A percentile compares a stretch with the other conserved stretches of the same genome.
These are phyloP conservation scores for Vannuccia rotundouncinata DNA, from an alignment of 2,888 invertebrate genomes.

Conservation along the genomic window DNA sequence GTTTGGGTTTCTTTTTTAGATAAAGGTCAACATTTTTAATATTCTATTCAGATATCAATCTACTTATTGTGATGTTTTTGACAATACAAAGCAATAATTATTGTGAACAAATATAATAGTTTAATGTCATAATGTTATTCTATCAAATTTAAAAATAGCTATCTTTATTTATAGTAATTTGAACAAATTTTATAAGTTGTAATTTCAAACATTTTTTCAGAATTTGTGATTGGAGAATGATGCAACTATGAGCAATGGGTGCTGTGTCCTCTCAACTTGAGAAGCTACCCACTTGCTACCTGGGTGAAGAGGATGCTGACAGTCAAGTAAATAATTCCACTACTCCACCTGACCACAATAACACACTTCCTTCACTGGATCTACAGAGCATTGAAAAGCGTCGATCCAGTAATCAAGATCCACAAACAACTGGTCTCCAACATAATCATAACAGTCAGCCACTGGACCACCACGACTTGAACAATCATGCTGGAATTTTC, in stretches of 20 bases:
- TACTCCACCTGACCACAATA: neutral
- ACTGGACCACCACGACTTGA: neutral
- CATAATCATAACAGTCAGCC: neutral
- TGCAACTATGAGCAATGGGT: neutral
- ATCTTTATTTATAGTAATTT: too few relatives aligned
- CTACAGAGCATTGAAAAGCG: slow-evolving; percentile 7
- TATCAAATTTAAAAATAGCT: too few relatives aligned
- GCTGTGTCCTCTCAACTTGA: neutral
- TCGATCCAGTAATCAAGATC: neutral
- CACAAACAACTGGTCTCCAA: neutral
- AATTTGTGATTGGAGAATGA: neutral
- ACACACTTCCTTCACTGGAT: too few relatives aligned
- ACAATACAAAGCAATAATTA: too few relatives aligned
- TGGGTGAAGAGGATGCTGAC: slow-evolving; percentile 1
- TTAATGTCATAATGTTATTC: too few relatives aligned
- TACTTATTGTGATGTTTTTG: too few relatives aligned
- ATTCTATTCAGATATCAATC: too few relatives aligned
- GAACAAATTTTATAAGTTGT: too few relatives aligned
- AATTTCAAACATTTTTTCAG: too few relatives aligned
- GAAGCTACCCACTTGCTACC: neutral
- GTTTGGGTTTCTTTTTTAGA: too few relatives aligned
- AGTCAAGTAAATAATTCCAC: neutral
- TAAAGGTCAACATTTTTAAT: too few relatives aligned
- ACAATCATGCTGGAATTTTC: neutral
- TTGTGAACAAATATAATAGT: too few relatives aligned